phyloP scores from a whole-genome alignment of 2,888 invertebrate species.

The Lycocerus yunnanus region DNA sequence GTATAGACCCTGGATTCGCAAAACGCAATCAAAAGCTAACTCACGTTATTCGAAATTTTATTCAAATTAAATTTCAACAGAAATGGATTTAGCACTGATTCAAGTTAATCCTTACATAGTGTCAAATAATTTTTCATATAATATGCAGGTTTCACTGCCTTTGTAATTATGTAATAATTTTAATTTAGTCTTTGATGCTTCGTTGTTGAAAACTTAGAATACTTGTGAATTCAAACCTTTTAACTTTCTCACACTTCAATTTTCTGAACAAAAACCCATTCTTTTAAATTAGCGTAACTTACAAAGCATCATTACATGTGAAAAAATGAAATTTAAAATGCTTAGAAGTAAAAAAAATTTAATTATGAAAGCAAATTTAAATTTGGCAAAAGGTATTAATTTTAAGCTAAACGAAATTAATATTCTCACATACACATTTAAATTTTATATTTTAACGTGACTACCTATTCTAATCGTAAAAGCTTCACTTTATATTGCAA shows the following conservation, averaged over 20 bases:
- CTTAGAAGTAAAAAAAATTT: background rate
- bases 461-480: background rate
- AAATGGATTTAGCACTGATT: no score
- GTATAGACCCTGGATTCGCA: no score
- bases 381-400: background rate
- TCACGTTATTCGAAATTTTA: no score
- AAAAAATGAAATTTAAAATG: background rate
- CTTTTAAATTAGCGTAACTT: background rate
- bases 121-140: no score
- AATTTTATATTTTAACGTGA: background rate
- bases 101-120: no score
- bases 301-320: background rate
- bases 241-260: background rate
- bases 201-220: background rate
- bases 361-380: background rate
- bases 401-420: background rate
- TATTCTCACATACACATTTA: background rate
- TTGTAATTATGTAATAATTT: no score
- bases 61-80: no score
- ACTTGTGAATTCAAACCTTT: background rate
- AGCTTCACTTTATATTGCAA: background rate
- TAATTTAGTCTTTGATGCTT: no score
- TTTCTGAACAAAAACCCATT: background rate
- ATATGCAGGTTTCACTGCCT: no score
- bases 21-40: background rate